These are phyloP conservation scores for Phalacrocorax pelagicus DNA, from an alignment of 2,113 vertebrate genomes.

Conservation along the genomic window DNA sequence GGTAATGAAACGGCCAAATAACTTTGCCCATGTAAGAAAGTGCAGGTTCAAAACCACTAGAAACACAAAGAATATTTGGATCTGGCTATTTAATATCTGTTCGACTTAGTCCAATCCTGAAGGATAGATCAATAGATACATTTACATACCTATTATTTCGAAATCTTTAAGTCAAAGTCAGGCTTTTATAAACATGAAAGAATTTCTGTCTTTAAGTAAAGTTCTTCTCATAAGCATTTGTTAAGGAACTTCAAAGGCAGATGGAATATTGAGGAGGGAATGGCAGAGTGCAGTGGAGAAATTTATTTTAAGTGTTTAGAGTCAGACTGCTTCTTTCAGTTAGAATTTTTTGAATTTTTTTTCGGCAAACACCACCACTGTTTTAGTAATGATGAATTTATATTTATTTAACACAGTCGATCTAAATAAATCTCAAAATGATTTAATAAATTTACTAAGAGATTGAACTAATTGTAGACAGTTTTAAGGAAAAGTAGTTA, in stretches of 20 bases:
- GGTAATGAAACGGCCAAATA: background rate
- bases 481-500: background rate
- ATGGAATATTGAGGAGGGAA: background rate
- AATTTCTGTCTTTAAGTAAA: background rate
- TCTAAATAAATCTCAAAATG: background rate
- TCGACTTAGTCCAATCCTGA: background rate
- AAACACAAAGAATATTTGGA: background rate
- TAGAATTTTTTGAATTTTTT: conserved; percentile 19
- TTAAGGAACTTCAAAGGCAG: background rate
- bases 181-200: background rate
- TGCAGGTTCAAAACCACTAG: background rate
- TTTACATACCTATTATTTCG: background rate
- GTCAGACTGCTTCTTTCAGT: background rate
- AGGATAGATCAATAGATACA: background rate
- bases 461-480: background rate
- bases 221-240: background rate
- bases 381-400: background rate
- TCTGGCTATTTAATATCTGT: background rate
- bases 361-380: background rate
- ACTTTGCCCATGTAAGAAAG: background rate
- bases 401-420: background rate
- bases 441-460: background rate
- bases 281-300: background rate
- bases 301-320: background rate
- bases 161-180: background rate